These are phyloP conservation scores for Gastrophysa polygoni DNA, from an alignment of 2,888 invertebrate genomes.

Conservation along the genomic window DNA sequence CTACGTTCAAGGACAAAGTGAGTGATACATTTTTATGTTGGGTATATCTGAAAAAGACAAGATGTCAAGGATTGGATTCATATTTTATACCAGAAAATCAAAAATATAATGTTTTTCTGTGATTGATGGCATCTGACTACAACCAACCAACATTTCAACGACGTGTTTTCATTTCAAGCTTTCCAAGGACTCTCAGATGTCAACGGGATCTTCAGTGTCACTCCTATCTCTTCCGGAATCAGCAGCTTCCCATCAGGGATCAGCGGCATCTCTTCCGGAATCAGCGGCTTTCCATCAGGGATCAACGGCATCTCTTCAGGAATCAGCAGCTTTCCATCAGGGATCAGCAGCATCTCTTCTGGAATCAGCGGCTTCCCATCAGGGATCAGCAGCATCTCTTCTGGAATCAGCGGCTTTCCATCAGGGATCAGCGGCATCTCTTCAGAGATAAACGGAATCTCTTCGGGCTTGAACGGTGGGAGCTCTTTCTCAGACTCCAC, in stretches of 20 bases:
- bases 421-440: no score
- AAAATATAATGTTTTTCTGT: no score
- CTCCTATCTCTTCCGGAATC: background rate
- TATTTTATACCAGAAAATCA: no score
- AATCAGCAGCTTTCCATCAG: background rate
- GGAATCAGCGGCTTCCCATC: background rate
- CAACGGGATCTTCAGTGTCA: background rate
- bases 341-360: background rate
- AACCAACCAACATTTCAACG: no score
- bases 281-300: constrained; percentile 2
- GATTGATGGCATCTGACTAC: no score
- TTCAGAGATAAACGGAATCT: no score
- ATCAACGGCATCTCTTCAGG: background rate
- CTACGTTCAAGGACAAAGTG: background rate
- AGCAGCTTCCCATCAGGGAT: background rate
- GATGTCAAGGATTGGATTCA: no score
- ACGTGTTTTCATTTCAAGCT: no score
- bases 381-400: background rate
- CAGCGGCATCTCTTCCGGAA: background rate
- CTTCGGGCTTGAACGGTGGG: no score
- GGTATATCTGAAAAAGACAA: no score
- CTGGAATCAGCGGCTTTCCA: background rate
- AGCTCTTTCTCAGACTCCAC: background rate
- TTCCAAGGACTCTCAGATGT: background rate
- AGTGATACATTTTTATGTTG: no score